phyloP scores from a whole-genome alignment of 2,888 invertebrate species.

The Lapara coniferarum region DNA sequence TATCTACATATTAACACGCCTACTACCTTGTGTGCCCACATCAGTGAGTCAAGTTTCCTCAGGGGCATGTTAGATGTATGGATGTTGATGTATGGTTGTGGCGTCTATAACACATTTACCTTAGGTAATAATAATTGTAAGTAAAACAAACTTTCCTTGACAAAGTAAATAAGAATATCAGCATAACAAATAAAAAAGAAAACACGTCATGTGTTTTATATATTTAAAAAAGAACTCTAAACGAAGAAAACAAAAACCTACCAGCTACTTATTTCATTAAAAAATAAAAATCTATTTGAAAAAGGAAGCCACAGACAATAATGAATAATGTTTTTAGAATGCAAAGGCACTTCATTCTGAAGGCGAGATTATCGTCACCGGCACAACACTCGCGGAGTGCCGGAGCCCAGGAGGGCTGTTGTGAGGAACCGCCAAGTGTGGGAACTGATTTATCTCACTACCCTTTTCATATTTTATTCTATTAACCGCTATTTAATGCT shows the following conservation, averaged over 20 bases:
- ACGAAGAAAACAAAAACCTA: neutral
- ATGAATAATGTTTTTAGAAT: conserved; percentile 37
- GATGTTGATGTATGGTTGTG: too few species aligned
- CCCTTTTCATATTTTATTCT: conserved; percentile 50
- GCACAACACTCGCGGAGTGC: conserved; percentile 52
- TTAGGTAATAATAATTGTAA: too few species aligned
- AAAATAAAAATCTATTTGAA: conserved; percentile 40
- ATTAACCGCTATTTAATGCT: conserved; percentile 41
- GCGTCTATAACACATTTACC: too few species aligned
- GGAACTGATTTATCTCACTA: conserved; percentile 62
- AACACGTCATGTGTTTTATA: too few species aligned
- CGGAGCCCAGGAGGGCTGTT: conserved; percentile 44
- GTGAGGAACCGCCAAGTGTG: conserved; percentile 57
- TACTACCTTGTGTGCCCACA: too few species aligned
- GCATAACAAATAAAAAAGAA: too few species aligned
- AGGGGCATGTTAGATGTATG: too few species aligned
- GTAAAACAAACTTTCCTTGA: neutral
- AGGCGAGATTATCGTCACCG: conserved; percentile 74
- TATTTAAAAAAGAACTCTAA: too few species aligned
- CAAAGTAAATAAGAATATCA: too few species aligned
- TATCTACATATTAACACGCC: too few species aligned
- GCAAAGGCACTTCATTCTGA: conserved; percentile 43
- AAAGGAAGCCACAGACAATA: conserved; percentile 45
- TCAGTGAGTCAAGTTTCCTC: too few species aligned
- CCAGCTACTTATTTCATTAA: conserved; percentile 68